Conservation (phyloP, 2,888 invertebrate genomes). For the Cosmopolites sordidus region DNA sequence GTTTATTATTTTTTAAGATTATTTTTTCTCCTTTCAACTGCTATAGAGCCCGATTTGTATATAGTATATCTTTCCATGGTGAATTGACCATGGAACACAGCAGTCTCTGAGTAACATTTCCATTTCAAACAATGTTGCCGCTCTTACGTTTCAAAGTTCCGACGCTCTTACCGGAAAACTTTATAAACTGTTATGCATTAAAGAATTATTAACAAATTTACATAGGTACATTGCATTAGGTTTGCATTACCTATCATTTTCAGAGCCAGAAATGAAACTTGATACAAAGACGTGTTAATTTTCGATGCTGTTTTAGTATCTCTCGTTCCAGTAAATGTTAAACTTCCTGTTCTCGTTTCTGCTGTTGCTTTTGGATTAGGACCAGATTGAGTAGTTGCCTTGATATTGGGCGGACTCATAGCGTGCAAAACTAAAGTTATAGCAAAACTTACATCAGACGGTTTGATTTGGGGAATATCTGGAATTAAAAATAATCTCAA, state of each 20-base stretch:
- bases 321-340: conserved; percentile 72
- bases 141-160: too few relatives aligned
- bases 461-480: conserved; percentile 87
- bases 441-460: conserved; percentile 85
- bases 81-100: too few relatives aligned
- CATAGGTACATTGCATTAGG: too few relatives aligned
- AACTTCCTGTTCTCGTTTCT: conserved; percentile 73
- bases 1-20: too few relatives aligned
- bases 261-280: conserved; percentile 83
- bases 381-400: conserved; percentile 62
- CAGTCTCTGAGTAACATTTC: too few relatives aligned
- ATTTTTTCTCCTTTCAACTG: too few relatives aligned
- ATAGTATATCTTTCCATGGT: too few relatives aligned
- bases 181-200: too few relatives aligned
- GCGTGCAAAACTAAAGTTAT: conserved; percentile 86
- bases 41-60: too few relatives aligned
- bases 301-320: conserved; percentile 75
- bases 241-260: conserved; percentile 76
- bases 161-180: too few relatives aligned
- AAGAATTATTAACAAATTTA: too few relatives aligned
- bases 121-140: too few relatives aligned
- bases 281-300: conserved; percentile 74
- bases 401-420: conserved; percentile 72
- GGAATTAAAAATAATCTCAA: conserved; percentile 31
- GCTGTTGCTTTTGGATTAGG: conserved; percentile 64